phyloP scores from a whole-genome alignment of 1,140 invertebrate genomes.

The Nephila pilipes region DNA sequence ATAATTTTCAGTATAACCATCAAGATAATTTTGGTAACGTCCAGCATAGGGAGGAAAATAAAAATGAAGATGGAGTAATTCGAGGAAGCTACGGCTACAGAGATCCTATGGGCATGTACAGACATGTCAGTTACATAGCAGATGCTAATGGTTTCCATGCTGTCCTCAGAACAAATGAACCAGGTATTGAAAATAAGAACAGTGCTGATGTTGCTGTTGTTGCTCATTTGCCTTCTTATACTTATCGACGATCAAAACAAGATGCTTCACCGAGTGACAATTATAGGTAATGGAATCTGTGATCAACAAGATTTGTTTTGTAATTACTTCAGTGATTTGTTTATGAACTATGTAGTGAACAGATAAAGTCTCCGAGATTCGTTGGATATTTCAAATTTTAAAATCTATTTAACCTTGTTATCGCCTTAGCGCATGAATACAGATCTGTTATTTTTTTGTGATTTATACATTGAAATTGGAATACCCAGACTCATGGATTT shows the following conservation, averaged over 20 bases:
- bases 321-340: too few relatives aligned
- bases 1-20: constrained; percentile 76
- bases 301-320: too few relatives aligned
- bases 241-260: not conserved
- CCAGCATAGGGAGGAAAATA: constrained; percentile 77
- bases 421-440: too few relatives aligned
- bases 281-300: not conserved
- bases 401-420: too few relatives aligned
- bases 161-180: constrained; percentile 78
- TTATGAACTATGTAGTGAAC: too few relatives aligned
- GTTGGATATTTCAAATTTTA: too few relatives aligned
- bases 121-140: constrained; percentile 78
- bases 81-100: constrained; percentile 77
- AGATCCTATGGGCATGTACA: constrained; percentile 77
- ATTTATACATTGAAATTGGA: too few relatives aligned
- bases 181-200: constrained; percentile 75
- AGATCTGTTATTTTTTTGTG: too few relatives aligned
- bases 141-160: constrained; percentile 78
- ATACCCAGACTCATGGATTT: too few relatives aligned
- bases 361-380: too few relatives aligned
- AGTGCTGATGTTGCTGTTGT: constrained; percentile 76
- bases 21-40: constrained; percentile 76
- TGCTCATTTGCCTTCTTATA: not conserved
- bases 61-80: constrained; percentile 75
- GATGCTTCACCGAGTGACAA: not conserved